Base-by-base conservation (phyloP, 2,888 invertebrate species). In the Urechis unicinctus region DNA sequence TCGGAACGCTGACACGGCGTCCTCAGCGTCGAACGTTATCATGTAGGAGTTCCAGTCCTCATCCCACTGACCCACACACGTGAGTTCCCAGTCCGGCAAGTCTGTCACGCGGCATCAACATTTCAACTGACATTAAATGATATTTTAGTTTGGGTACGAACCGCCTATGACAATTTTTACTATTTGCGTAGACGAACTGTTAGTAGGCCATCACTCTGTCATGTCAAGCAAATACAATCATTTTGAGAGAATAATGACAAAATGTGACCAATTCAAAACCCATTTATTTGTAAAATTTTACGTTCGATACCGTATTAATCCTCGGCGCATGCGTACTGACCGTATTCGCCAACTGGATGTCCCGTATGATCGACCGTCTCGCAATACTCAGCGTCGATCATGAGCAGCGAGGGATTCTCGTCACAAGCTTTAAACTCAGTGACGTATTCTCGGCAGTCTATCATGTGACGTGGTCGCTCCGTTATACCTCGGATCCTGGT, bases 51-150 rank as follows among this genome's bases (percentile, higher is more conserved):
- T 91, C 30, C 95, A 83, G 81, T 97, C 96, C 77, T 97, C 96
- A 77, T 94, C 94, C 93, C 94, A 97, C 78, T 85, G 95, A 0
- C 95, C 96, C 66, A 96, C 91, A 74, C 96, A 97, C 74, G 93
- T 91, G 88, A 96, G 88, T 75, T 85, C 88, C 74, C 94, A 93
- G 83, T 97, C 96, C 1, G 95, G 92, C 75, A 92, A 90, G 83
- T 86, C 86, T 83, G 67, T 58, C 68, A 36, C n/a, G n/a, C n/a
- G n/a, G n/a, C n/a, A n/a, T n/a, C n/a, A n/a, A n/a, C n/a, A n/a
- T n/a, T n/a, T n/a, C n/a, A n/a, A n/a, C n/a, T n/a, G n/a, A n/a
- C n/a, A n/a, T n/a, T n/a, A n/a, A n/a, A n/a, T n/a, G n/a, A n/a
- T n/a, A n/a, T n/a, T n/a, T n/a, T n/a, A n/a, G n/a, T n/a, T n/a